phyloP scores from a whole-genome alignment of 1,140 invertebrate species.

The Lordiphosa clarofinis region DNA sequence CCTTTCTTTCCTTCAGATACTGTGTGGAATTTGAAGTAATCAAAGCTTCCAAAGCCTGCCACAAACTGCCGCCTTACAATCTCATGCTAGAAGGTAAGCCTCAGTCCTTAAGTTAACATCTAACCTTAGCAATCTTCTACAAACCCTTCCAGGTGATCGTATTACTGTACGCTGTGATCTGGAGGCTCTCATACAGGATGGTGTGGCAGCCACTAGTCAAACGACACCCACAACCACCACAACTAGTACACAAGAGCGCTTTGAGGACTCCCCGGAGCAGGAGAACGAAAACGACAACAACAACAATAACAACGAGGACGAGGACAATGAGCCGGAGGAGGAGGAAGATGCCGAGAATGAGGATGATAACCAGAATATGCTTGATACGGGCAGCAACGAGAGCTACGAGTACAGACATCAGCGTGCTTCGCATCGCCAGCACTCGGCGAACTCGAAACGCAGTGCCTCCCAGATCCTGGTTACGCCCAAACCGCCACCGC shows the following conservation, averaged over 20 bases:
- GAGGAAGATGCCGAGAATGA: constrained; percentile 37
- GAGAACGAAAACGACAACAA: constrained; percentile 13
- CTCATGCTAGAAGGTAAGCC: constrained; percentile 86
- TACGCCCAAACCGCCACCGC: constrained; percentile 34
- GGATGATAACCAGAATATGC: constrained; percentile 57
- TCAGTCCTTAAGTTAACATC: not conserved
- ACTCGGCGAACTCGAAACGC: constrained; percentile 17
- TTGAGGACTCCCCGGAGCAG: constrained; percentile 10
- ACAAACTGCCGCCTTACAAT: constrained; percentile 85
- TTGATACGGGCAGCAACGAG: constrained; percentile 47
- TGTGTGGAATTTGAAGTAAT: constrained; percentile 90
- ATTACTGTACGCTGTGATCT: constrained; percentile 89
- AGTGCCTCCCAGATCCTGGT: constrained; percentile 6
- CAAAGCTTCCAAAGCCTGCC: constrained; percentile 89
- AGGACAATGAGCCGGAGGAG: constrained; percentile 33
- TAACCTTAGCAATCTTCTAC: no score
- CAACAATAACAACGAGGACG: constrained; percentile 22
- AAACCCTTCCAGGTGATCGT: constrained; percentile 82
- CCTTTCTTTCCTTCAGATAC: constrained; percentile 83
- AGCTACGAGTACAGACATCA: constrained; percentile 48
- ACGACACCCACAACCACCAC: constrained; percentile 15
- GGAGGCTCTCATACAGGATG: constrained; percentile 85
- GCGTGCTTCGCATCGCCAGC: constrained; percentile 19
- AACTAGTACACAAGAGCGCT: constrained; percentile 9
- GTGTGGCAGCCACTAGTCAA: not conserved